These are phyloP conservation scores for Lamellibrachia columna DNA, from an alignment of 2,888 invertebrate genomes.

Conservation along the genomic window DNA sequence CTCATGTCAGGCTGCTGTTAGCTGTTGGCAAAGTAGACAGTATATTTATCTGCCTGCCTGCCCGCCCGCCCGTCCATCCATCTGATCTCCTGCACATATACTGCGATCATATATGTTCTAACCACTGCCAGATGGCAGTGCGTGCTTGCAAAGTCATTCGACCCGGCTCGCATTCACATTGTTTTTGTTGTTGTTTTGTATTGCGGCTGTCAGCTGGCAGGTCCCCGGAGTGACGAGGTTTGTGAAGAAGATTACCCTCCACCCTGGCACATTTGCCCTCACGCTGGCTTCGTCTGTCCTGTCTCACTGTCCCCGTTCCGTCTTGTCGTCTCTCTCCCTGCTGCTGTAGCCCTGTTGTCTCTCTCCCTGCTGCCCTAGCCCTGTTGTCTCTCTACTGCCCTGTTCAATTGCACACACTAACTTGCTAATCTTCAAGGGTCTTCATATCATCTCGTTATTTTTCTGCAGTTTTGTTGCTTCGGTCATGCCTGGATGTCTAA, in stretches of 20 bases:
- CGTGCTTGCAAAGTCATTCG: background rate
- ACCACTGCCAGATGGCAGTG: background rate
- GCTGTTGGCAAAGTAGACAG: background rate
- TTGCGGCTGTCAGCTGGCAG: background rate
- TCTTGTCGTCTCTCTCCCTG: background rate
- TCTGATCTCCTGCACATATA: background rate
- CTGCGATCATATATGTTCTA: background rate
- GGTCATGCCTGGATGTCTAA: constrained; percentile 1
- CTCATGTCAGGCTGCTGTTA: background rate
- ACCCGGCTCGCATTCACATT: background rate
- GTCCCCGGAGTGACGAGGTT: background rate
- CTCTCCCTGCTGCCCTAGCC: background rate
- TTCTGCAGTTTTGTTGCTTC: background rate
- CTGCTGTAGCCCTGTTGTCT: background rate
- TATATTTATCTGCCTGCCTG: background rate
- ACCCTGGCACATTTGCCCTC: background rate
- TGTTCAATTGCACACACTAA: background rate
- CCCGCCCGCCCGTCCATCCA: background rate
- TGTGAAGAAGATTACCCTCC: background rate
- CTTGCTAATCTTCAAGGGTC: background rate
- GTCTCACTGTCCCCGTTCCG: background rate
- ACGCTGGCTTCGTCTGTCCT: background rate
- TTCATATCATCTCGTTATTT: background rate
- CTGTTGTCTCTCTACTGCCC: background rate
- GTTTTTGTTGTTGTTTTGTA: background rate